Percentiles rank a stretch among this genome's conserved stretches.
Evolutionary conservation across 2,888 invertebrate genomes (phyloP).

Genomic region (Frankliniella intonsa): DNA sequence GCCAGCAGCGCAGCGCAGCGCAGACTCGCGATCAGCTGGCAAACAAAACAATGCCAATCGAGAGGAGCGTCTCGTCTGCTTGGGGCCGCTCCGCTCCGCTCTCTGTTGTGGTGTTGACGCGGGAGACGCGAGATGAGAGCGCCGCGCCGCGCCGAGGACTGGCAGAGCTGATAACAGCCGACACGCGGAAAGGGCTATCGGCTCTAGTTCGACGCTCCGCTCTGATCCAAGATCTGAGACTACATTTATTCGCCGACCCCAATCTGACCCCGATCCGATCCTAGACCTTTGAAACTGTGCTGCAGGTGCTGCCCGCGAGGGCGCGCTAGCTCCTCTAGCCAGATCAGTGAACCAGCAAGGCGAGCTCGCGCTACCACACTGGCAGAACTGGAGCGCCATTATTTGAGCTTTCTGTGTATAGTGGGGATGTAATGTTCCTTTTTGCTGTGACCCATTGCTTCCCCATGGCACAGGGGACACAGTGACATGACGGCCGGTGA

Average conservation of each 20-base stretch:
- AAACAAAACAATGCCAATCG: slow-evolving; percentile 8
- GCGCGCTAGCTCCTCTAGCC: no score
- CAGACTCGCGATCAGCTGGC: not conserved
- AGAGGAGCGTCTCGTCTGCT: not conserved
- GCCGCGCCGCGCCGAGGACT: not conserved
- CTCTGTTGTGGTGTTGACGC: not conserved
- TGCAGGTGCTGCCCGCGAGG: no score
- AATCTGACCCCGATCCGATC: not conserved
- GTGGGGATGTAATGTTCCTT: no score
- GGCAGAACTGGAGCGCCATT: no score
- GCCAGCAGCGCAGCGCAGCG: not conserved
- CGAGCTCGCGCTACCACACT: no score
- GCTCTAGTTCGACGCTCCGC: not conserved
- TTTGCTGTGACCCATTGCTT: no score
- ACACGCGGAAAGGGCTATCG: not conserved
- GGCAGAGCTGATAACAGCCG: not conserved
- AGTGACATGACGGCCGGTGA: no score
- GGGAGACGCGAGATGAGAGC: not conserved
- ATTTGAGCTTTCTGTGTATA: no score
- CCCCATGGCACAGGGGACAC: no score
- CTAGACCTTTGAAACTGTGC: no score
- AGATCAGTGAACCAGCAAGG: no score
- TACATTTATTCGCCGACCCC: not conserved
- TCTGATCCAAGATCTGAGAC: not conserved
- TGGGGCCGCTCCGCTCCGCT: not conserved